Conservation (phyloP, 2,888 invertebrate species). For the Drosophila quasianomalipes region DNA sequence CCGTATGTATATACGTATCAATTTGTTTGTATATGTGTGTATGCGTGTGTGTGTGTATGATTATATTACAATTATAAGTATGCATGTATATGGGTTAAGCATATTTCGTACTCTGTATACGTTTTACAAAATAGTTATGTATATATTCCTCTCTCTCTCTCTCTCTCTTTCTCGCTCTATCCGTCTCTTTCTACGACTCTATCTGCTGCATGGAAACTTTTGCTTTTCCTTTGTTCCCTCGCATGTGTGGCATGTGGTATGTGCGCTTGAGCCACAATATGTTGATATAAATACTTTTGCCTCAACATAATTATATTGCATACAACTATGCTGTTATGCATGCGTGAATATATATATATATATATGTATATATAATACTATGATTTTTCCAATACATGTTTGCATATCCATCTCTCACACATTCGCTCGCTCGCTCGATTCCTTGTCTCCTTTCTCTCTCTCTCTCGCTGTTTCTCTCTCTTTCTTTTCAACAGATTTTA, state of each 20-base stretch:
- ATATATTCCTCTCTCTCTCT: conserved; percentile 19
- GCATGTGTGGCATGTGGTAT: conserved; percentile 20
- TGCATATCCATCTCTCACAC: background rate
- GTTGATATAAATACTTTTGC: conserved; percentile 43
- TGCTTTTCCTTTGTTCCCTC: conserved; percentile 45
- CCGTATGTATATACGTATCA: conserved; percentile 16
- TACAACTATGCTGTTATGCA: conserved; percentile 12
- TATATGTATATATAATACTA: conserved; percentile 45
- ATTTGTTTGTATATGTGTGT: conserved; percentile 39
- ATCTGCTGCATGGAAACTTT: conserved; percentile 3
- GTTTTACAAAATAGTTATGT: conserved; percentile 68
- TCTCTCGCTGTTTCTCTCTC: background rate
- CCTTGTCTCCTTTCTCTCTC: background rate
- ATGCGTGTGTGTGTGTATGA: conserved; percentile 36
- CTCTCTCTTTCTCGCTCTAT: background rate
- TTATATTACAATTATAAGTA: conserved; percentile 21
- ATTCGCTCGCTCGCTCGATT: background rate
- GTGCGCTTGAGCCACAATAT: conserved; percentile 21
- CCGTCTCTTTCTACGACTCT: background rate
- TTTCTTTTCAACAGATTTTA: background rate
- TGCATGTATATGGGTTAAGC: conserved; percentile 54
- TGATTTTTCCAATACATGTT: conserved; percentile 11
- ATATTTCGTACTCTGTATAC: conserved; percentile 59
- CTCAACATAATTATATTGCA: conserved; percentile 14
- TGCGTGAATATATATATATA: background rate